Conservation (phyloP, 1,140 invertebrate species). For the Cydia splendana region DNA sequence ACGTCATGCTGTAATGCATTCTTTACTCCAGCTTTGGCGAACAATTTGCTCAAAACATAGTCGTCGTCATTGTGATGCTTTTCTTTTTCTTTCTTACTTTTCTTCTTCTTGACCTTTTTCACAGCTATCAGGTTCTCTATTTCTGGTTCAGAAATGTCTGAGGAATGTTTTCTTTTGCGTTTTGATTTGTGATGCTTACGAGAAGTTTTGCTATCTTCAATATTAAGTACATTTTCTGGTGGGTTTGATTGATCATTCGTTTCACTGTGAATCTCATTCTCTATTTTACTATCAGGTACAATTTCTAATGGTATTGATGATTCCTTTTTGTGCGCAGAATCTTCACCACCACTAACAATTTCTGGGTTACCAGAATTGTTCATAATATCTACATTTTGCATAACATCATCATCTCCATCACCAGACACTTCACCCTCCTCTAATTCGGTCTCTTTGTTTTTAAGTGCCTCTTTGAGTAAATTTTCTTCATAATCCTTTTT, state of each 20-base stretch:
- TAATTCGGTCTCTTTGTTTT: constrained; percentile 48
- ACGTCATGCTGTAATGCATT: constrained; percentile 81
- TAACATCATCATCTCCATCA: constrained; percentile 37
- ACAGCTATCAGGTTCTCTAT: constrained; percentile 65
- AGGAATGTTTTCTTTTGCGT: constrained; percentile 55
- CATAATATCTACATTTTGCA: constrained; percentile 36
- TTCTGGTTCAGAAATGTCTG: constrained; percentile 44
- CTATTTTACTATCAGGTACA: constrained; percentile 23
- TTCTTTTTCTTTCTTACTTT: constrained; percentile 55
- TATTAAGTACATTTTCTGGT: background rate
- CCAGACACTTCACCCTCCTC: constrained; percentile 34
- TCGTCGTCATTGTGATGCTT: constrained; percentile 76
- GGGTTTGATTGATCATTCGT: background rate
- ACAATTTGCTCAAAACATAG: constrained; percentile 81
- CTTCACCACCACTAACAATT: constrained; percentile 23
- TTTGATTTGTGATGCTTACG: constrained; percentile 41
- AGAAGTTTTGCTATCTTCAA: constrained; percentile 26
- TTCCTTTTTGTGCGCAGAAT: constrained; percentile 17
- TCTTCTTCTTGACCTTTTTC: constrained; percentile 68
- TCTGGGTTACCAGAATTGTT: constrained; percentile 31
- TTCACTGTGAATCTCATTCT: constrained; percentile 28
- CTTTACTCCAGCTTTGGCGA: constrained; percentile 80
- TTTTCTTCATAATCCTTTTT: constrained; percentile 75
- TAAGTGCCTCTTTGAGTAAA: constrained; percentile 70
- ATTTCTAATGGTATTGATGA: background rate